Evolutionary conservation across 2,797 vertebrate genomes (phyloP), one percentile per base, ranked within the genome.

Genomic region (Erpetoichthys calabaricus): DNA sequence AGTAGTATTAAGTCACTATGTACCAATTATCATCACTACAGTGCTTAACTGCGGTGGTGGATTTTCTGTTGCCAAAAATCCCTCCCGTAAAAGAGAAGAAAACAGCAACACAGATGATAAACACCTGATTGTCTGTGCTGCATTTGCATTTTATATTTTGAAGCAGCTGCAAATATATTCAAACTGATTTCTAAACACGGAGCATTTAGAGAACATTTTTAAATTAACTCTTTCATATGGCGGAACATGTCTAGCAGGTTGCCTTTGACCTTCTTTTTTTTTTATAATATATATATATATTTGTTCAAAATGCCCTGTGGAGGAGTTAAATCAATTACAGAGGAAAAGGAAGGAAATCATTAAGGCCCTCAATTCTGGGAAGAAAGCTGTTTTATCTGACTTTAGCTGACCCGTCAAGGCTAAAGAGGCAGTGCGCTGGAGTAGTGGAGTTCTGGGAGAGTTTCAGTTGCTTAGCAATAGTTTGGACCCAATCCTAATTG

Each of bases 81-180:
- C 25, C 25, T 25, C 25, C 25, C 25, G 25, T 25, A 25, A 25
- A 25, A 25, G 25, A 25, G 25, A 25, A 25, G 25, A 25, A 25
- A 25, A 25, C 25, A 25, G 25, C 25, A 25, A 25, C 25, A 25
- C 25, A 25, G 25, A 25, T 25, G 25, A 25, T 25, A 25, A 25
- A 25, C 25, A 25, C 25, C 25, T 25, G 25, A 25, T 25, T 25
- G 25, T 25, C 25, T 25, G 25, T 25, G 25, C 25, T 25, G 25
- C 25, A 25, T 64, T 56, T 25, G 45, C 53, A 67, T 74, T 68
- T 53, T 62, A 25, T 25, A 69, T 63, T 68, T 70, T 65, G 75
- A 81, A 76, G 59, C 64, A 73, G 70, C 77, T 79, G 80, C 74
- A 78, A 85, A 82, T 73, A 54, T 69, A 46, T 65, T 66, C 63